Conservation (phyloP, 1,140 invertebrate species). For the Anagrus nilaparvatae region DNA sequence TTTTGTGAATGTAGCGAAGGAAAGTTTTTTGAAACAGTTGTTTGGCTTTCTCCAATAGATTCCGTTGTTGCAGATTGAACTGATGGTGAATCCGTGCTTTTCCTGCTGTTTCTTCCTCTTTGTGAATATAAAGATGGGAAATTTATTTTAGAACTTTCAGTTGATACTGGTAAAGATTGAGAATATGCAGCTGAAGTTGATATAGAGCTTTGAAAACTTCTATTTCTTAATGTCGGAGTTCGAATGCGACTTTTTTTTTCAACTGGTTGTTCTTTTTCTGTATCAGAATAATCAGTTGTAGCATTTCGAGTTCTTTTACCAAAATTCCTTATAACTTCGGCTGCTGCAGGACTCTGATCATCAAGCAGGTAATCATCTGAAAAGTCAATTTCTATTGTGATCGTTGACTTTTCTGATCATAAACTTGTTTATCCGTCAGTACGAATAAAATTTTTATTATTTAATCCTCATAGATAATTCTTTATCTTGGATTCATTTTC, state of each 20-base stretch:
- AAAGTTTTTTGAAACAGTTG: too few species aligned
- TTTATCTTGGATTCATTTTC: constrained; percentile 19
- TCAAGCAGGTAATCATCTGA: constrained; percentile 32
- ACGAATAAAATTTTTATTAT: background rate
- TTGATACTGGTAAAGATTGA: constrained; percentile 6
- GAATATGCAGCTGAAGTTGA: constrained; percentile 4
- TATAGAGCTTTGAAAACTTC: too few species aligned
- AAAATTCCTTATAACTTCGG: constrained; percentile 1
- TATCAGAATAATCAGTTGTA: constrained; percentile 10
- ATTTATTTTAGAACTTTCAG: too few species aligned
- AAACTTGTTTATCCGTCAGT: background rate
- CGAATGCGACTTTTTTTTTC: constrained; percentile 32
- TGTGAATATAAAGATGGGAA: too few species aligned
- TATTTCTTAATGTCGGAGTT: constrained; percentile 29
- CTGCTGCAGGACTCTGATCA: constrained; percentile 5
- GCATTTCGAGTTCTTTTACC: background rate
- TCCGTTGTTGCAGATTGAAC: too few species aligned
- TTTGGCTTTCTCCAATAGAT: too few species aligned
- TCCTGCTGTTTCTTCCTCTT: too few species aligned
- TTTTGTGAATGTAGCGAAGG: too few species aligned
- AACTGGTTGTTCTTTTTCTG: constrained; percentile 22
- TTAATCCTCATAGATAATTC: too few species aligned
- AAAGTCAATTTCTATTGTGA: constrained; percentile 24
- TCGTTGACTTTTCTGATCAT: constrained; percentile 12
- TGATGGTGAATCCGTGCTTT: too few species aligned